A percentile compares a stretch with the other conserved stretches of the same genome.
phyloP scores from a whole-genome alignment of 2,113 vertebrate genomes.

The Caloenas nicobarica region DNA sequence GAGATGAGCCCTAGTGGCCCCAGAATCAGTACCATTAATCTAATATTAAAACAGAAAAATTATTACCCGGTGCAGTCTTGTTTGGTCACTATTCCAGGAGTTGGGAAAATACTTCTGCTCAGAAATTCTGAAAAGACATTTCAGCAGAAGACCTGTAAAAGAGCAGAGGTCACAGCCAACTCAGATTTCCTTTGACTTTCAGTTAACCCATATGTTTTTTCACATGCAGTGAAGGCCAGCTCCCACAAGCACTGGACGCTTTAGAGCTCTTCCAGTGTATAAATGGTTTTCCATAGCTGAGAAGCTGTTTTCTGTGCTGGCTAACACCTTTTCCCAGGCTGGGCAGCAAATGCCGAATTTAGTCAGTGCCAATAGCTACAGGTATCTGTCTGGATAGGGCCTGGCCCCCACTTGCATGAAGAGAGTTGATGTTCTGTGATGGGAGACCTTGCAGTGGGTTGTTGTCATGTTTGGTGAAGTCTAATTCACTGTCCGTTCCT shows the following conservation, averaged over 20 bases:
- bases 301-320: background rate
- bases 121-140: background rate
- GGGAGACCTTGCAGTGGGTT: background rate
- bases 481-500: background rate
- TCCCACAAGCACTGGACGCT: background rate
- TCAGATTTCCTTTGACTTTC: background rate
- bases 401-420: background rate
- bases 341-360: background rate
- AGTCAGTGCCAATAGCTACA: background rate
- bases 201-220: background rate
- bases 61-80: background rate
- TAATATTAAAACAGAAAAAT: background rate
- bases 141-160: background rate
- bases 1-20: background rate
- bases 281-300: background rate
- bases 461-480: background rate
- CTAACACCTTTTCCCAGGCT: background rate
- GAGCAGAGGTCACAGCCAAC: background rate
- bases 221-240: background rate
- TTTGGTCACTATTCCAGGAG: background rate
- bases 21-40: background rate
- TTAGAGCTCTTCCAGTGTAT: background rate
- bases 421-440: background rate
- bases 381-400: background rate
- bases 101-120: background rate